A percentile compares a stretch with the other conserved stretches of the same genome.
Conservation (phyloP, 2,888 invertebrate genomes). For the Meta bourneti region DNA sequence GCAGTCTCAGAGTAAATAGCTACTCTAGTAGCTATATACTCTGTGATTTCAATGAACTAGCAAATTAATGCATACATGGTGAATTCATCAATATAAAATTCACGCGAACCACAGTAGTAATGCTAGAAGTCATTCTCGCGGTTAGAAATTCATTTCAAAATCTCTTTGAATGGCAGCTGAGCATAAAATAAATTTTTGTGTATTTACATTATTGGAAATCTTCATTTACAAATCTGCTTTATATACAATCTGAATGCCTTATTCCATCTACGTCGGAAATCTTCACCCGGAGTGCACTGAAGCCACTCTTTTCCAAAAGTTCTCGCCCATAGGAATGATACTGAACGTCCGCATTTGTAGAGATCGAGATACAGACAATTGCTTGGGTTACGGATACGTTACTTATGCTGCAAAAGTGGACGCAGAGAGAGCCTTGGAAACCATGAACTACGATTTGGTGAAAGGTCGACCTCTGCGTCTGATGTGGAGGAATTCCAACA, state of each 20-base stretch:
- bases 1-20: too few relatives aligned
- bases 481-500: slow-evolving; percentile 95
- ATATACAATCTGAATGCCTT: background rate
- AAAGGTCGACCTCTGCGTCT: slow-evolving; percentile 98
- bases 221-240: background rate
- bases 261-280: slow-evolving; percentile 98
- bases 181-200: background rate
- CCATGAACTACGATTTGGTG: slow-evolving; percentile 99
- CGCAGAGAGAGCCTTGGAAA: slow-evolving; percentile 98
- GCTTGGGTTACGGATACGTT: slow-evolving; percentile 99
- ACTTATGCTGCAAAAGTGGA: slow-evolving; percentile 99
- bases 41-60: too few relatives aligned
- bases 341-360: slow-evolving; percentile 99
- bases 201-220: background rate
- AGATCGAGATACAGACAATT: slow-evolving; percentile 97
- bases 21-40: too few relatives aligned
- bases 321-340: slow-evolving; percentile 98
- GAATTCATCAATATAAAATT: too few relatives aligned
- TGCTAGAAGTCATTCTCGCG: too few relatives aligned
- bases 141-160: background rate
- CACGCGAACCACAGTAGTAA: too few relatives aligned
- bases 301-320: slow-evolving; percentile 99
- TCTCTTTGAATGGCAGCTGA: background rate
- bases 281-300: slow-evolving; percentile 98
- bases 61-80: too few relatives aligned